Evolutionary conservation across 2,113 vertebrate species (phyloP), one percentile per base, ranked within the genome.

Genomic region (Turdus rufiventris): DNA sequence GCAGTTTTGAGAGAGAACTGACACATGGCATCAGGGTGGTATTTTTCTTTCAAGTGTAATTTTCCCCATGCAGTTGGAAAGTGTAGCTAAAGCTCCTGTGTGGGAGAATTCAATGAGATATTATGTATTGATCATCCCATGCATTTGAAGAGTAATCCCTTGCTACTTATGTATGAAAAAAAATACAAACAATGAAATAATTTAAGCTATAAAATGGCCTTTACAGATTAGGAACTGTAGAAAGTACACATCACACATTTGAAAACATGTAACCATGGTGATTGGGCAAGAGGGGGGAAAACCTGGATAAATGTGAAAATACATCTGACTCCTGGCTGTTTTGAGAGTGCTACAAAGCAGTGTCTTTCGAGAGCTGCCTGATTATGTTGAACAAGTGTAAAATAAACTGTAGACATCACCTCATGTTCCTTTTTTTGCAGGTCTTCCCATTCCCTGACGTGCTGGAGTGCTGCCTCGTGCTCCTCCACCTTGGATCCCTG

Each of bases 381-480:
- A 68, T 3, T 5, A 6, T 19, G 13, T 14, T 31, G 53, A 91
- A n/a, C 26, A 45, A 5, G 40, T 62, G 8, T 3, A 62, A 36
- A 4, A 53, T 1, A 56, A 81, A 67, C 31, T 56, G 7, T 8
- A 68, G 50, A 34, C 8, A 25, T 73, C 23, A 61, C 60, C 38
- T 82, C 1, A 0, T 19, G 50, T 51, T 85, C 93, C 93, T 42
- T 85, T 48, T 71, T 70, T 67, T 96, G 50, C 96, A 99, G 99
- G 93, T 82, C 76, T 98, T 96, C 94, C 97, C 98, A 1, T 99
- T 98, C 85, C 99, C 99, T 0, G 98, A 99, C 0, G 99, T 99
- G 13, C 71, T 98, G 24, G 99, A 99, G 61, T 99, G 99, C 89
- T 99, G 99, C 82, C 98, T 99, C 5, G 97, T 99, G 7, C 86